Evolutionary conservation across 1,140 invertebrate genomes (phyloP).

Genomic region (Bilobella aurantiaca): DNA sequence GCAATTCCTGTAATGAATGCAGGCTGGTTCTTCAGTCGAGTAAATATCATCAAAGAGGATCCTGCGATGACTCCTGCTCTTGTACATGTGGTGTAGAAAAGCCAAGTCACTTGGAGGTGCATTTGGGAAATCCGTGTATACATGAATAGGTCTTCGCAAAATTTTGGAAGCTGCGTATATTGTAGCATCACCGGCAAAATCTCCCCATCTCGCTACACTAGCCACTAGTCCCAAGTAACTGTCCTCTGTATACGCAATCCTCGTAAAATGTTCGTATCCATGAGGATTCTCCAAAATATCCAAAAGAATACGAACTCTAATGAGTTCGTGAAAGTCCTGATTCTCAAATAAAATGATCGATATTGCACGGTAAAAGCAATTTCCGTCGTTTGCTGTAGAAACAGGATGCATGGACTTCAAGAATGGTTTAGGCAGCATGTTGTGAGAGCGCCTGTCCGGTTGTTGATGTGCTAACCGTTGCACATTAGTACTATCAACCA

Average conservation of each 20-base stretch:
- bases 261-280: not conserved
- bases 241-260: not conserved
- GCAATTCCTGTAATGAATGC: no score
- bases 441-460: no score
- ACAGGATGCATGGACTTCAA: no score
- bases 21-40: not conserved
- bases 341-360: not conserved
- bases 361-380: not conserved
- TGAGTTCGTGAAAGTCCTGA: not conserved
- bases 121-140: not conserved
- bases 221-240: not conserved
- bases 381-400: not conserved
- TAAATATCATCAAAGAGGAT: not conserved
- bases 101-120: not conserved
- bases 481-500: no score
- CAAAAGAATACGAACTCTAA: not conserved
- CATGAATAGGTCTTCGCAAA: not conserved
- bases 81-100: not conserved
- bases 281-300: not conserved
- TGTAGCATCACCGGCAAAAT: not conserved
- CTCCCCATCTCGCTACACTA: not conserved
- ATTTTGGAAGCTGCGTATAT: not conserved
- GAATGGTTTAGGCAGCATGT: no score
- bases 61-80: not conserved
- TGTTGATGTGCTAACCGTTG: no score